Conservation (phyloP, 1,140 invertebrate genomes). For the Oppia nitens region DNA sequence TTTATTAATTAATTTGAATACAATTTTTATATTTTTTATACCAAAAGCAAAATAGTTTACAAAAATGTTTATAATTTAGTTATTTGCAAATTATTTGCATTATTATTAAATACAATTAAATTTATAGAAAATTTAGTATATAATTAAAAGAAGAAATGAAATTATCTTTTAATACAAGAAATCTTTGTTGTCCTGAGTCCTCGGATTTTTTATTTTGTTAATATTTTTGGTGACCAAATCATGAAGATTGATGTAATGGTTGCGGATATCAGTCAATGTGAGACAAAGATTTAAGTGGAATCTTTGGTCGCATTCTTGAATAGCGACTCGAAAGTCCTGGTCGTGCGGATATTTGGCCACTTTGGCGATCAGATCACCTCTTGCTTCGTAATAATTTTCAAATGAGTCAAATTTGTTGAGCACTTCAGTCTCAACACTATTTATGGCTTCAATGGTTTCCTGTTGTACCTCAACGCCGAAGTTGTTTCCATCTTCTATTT, state of each 20-base stretch:
- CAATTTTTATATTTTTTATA: too few relatives aligned
- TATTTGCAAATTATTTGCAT: too few relatives aligned
- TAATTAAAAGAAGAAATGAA: neutral
- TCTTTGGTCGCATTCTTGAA: constrained; percentile 9
- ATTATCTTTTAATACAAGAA: constrained; percentile 8
- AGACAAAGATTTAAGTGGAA: constrained; percentile 5
- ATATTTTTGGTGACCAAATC: constrained; percentile 13
- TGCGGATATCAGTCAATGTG: constrained; percentile 3
- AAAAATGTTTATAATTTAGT: too few relatives aligned
- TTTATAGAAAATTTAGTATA: neutral
- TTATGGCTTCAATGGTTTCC: constrained; percentile 5
- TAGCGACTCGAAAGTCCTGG: constrained; percentile 5
- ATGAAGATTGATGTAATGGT: constrained; percentile 8
- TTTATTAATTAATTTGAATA: too few relatives aligned
- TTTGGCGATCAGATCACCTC: constrained; percentile 11
- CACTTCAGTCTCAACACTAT: neutral
- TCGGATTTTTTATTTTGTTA: constrained; percentile 11
- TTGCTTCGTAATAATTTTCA: neutral
- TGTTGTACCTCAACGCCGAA: constrained; percentile 14
- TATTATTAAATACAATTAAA: too few relatives aligned
- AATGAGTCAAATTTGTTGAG: neutral
- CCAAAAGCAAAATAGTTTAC: too few relatives aligned
- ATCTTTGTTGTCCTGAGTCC: neutral
- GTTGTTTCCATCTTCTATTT: constrained; percentile 15
- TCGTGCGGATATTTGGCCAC: constrained; percentile 8